Base-by-base conservation (phyloP, 2,113 vertebrate genomes). In the Nematolebias whitei region DNA sequence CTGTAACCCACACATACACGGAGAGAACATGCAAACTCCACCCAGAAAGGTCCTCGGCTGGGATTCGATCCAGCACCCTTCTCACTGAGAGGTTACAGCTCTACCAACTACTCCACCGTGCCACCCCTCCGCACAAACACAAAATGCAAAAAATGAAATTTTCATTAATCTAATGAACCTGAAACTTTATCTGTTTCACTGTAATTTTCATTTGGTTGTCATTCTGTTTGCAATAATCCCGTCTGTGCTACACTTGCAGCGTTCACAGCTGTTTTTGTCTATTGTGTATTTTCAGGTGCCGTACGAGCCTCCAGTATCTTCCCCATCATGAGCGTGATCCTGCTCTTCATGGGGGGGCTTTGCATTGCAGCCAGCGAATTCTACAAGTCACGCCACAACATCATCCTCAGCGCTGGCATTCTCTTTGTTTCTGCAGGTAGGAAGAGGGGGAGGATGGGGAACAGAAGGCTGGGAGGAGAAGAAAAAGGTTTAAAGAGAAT, bases 301-400 rank as follows among this genome's bases (percentile, higher is more conserved):
- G 97, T 99, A 77, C 94, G 98, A 90, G 98, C 98, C 87, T 99
- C 97, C 74, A 99, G 98, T 91, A 98, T 99, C 90, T 99, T 99
- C 89, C 98, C 98, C n/a, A 99, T 99, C 92, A 96, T 98, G 90
- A 99, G 97, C 2, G 97, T 99, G 91, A 98, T 98, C 90, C 95
- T 99, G 89, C 96, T 99, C 79, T 98, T 99, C 93, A 99, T 99
- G 96, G 98, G 95, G 65, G 97, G 98, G 49, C 95, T 99, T 87
- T 99, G 98, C 91, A 97, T 99, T 75, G 96, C 97, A 71, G 98
- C 98, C 92, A 99, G 98, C 54, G 97, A 98, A 93, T 99, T 99
- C 94, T 99, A 99, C 94, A 99, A 98, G 94, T 95, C 97, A 51
- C 96, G 96, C 85, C 97, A 99, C 93, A 99, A 99, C 95, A 97